Evolutionary conservation across 2,888 invertebrate species (phyloP).

Genomic region (Arrhopalites spinosus): DNA sequence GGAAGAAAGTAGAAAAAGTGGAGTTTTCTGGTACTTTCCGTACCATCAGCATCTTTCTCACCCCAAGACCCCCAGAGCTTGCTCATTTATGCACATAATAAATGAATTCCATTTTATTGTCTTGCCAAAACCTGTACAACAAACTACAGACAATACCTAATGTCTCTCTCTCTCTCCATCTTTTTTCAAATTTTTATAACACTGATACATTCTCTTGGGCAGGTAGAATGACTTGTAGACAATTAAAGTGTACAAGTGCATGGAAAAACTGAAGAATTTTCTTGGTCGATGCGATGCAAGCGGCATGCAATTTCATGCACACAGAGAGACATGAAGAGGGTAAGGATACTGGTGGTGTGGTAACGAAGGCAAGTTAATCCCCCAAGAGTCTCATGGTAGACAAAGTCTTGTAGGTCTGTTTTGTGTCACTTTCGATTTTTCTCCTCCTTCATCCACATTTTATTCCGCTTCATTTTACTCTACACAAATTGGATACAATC

Average conservation of each 20-base stretch:
- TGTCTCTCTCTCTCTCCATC: neutral
- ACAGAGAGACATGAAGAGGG: neutral
- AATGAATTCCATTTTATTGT: slow-evolving; percentile 31
- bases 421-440: slow-evolving; percentile 31
- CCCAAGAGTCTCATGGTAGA: neutral
- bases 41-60: too few species aligned
- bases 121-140: slow-evolving; percentile 3
- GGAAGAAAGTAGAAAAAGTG: too few species aligned
- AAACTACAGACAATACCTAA: neutral
- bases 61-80: neutral
- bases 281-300: neutral
- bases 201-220: too few species aligned
- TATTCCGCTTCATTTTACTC: slow-evolving; percentile 17
- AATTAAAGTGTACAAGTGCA: neutral
- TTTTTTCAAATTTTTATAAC: too few species aligned
- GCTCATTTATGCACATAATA: slow-evolving; percentile 30
- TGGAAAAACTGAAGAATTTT: neutral
- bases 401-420: slow-evolving; percentile 7
- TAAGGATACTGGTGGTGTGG: neutral
- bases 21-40: too few species aligned
- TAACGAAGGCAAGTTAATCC: slow-evolving; percentile 12
- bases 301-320: neutral
- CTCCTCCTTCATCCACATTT: slow-evolving; percentile 2
- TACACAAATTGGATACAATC: slow-evolving; percentile 26
- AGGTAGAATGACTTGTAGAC: too few species aligned